Conservation (phyloP, 2,113 vertebrate genomes). For the Lagopus leucura region DNA sequence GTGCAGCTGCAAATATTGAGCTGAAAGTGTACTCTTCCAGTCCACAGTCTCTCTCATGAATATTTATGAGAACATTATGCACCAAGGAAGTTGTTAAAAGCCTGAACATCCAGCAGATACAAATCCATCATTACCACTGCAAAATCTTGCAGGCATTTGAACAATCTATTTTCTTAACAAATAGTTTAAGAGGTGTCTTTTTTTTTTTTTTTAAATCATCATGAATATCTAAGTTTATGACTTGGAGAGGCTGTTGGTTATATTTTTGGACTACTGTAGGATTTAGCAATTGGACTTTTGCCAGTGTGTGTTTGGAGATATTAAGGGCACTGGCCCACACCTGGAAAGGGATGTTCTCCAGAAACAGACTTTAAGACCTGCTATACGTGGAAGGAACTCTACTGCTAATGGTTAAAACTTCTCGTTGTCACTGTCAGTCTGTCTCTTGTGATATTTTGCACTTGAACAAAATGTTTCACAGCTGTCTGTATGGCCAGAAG, state of each 20-base stretch:
- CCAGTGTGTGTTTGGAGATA: background rate
- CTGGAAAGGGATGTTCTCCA: background rate
- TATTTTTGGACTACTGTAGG: background rate
- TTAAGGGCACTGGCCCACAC: background rate
- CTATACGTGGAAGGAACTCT: background rate
- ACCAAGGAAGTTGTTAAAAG: background rate
- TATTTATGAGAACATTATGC: background rate
- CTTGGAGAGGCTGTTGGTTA: background rate
- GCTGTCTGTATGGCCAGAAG: background rate
- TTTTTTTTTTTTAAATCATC: background rate
- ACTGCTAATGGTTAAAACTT: background rate
- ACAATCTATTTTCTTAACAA: background rate
- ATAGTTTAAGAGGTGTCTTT: background rate
- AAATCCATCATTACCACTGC: background rate
- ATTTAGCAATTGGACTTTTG: background rate
- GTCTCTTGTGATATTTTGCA: background rate
- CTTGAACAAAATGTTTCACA: background rate
- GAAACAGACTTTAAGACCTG: background rate
- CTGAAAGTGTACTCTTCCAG: background rate
- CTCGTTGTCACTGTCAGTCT: background rate
- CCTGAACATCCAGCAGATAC: background rate
- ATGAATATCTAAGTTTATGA: background rate
- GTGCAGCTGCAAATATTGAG: background rate
- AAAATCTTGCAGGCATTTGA: background rate
- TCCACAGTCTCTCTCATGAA: background rate